Evolutionary conservation across 2,797 vertebrate species (phyloP), one percentile per base, ranked within the genome.

Genomic region (Brachyalestes nurse): DNA sequence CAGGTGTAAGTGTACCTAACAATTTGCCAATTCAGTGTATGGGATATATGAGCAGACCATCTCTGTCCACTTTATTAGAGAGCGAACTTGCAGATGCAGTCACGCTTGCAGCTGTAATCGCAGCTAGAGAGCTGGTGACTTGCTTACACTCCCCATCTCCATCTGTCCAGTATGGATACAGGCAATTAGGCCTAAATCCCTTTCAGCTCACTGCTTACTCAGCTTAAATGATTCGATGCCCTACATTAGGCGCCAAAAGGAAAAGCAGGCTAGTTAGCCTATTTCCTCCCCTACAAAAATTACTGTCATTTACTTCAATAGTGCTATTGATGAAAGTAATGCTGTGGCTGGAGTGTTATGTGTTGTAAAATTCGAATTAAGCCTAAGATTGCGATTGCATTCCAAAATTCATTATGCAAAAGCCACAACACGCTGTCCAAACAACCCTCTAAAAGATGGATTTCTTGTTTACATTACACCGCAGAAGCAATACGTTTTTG

Each of bases 191-290:
- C 76, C 60, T 34, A 21, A 78, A 70, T 72, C 42, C 69, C 64
- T 40, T 65, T 61, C 19, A 6, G 55, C 71, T 55, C 45, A 79
- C 47, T 79, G 72, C 77, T 72, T 74, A 16, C 58, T 83, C 82
- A 83, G 72, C 82, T 83, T 76, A 75, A 83, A 40, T 75, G 72
- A 83, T 79, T 61, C 40, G 71, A 75, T 60, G 38, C 78, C 60
- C 78, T 45, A 17, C 13, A 1, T 49, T 71, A 57, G 38, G 67
- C 47, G 55, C 75, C 78, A 74, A 84, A 60, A 84, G 21, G 62
- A 60, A 69, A 71, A 53, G 51, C 62, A 67, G 62, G 69, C 67
- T 67, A 74, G 62, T 65, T 71, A 42, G 60, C 78, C 57, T 51
- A 58, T 57, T 78, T 70, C 64, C 12, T 47, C 66, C 80, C 79